Base-by-base conservation (phyloP, 2,113 vertebrate species). In the Stegastes partitus region DNA sequence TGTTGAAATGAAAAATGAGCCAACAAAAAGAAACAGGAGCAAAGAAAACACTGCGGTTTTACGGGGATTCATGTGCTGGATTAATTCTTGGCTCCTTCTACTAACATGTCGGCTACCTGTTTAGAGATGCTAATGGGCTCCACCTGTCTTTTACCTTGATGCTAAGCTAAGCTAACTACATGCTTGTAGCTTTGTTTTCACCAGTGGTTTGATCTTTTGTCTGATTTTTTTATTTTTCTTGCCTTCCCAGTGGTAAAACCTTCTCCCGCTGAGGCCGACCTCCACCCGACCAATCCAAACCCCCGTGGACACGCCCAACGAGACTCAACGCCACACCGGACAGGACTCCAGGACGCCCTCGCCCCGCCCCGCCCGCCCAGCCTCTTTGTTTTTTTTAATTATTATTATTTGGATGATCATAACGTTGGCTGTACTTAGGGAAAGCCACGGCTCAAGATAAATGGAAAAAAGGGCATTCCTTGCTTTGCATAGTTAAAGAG, bases 241-340 rank as follows among this genome's bases (percentile, higher is more conserved):
- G 18, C 0, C 0, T 91, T 53, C 90, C 2, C 86, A 99, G 98
- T 94, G 98, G 98, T 86, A 99, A 98, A 94, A 99, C 98, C 0
- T 99, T 99, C 93, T 91, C 95, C 87, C 98, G 98, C 91, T 99
- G 96, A 95, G 74, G 77, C 69, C 2, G 18, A 54, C 59, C 1
- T 18, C 18, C 28, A 64, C 50, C 57, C 15, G 50, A 73, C 14
- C 47, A 67, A 65, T 61, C 59, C 45, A 55, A 71, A 18, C 62
- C 67, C 26, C 68, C 11, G 21, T 71, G 82, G 86, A 83, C 78
- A 81, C 15, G 51, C 56, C 82, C 75, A 58, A 69, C 39, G 68
- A 82, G 77, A 84, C 72, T 87, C 67, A 31, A 76, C 63, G 59
- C 85, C 88, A 73, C 79, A 73, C 83, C 42, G 69, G 85, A 90